Base-by-base conservation (phyloP, 2,113 vertebrate genomes). In the Lonchura striata region DNA sequence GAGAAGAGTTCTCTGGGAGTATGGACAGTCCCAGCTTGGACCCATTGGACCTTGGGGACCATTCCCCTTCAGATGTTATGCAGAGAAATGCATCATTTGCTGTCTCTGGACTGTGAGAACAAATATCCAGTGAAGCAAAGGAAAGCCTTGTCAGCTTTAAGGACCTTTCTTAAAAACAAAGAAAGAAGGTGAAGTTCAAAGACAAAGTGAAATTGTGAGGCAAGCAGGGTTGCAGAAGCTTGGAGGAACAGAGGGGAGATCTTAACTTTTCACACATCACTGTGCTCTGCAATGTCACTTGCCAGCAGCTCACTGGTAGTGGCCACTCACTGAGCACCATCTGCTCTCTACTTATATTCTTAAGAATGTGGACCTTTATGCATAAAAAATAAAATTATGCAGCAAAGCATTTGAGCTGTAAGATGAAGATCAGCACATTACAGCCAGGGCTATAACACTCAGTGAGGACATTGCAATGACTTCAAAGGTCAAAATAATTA, bases 141-240 rank as follows among this genome's bases (percentile, higher is more conserved):
- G 27, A 85, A 87, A 72, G 44, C 19, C 27, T 92, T 7, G 0
- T 60, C 31, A 90, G 41, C 31, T n/a, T 85, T 44, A n/a, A 60
- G 24, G 28, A 77, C 10, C n/a, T 52, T 88, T 28, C n/a, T 66
- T 87, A 87, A 87, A 91, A 79, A 25, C 46, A 60, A 75, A 65
- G 30, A 17, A 65, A 79, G 42, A 80, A 42, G 10, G 9, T 35
- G 25, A 47, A 65, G 31, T 61, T 65, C 44, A 49, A 56, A 90
- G 47, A 30, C 9, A 39, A 28, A 63, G 18, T 61, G 56, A 78
- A 41, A 35, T 23, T 4, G 3, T 16, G 46, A 18, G 15, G 10
- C 17, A 31, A 68, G 22, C 20, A 49, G 35, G 33, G 4, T 41
- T 68, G 41, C 5, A 7, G 49, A 60, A 91, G 21, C 52, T 41